These are phyloP conservation scores for Anarhynchus alexandrinus DNA, from an alignment of 2,113 vertebrate species.

Conservation along the genomic window DNA sequence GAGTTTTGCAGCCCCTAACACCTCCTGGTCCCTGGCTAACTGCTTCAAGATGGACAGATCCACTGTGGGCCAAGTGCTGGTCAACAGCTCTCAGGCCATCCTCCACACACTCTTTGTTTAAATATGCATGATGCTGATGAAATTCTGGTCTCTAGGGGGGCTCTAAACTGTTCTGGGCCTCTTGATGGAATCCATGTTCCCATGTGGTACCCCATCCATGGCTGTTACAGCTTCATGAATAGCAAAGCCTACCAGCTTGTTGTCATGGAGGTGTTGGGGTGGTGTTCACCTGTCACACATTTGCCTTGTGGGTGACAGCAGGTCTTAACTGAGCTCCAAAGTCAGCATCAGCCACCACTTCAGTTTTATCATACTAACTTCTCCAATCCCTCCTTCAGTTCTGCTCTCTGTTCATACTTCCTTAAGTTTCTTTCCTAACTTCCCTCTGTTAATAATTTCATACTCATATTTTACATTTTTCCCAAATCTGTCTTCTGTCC, in stretches of 20 bases:
- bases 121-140: not conserved
- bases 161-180: not conserved
- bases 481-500: not conserved
- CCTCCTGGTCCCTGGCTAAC: not conserved
- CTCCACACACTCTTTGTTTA: not conserved
- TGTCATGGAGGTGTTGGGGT: not conserved
- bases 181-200: not conserved
- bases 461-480: not conserved
- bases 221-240: not conserved
- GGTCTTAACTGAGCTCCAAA: not conserved
- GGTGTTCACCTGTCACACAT: not conserved
- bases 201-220: not conserved
- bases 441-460: not conserved
- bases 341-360: not conserved
- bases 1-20: not conserved
- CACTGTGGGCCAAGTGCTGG: not conserved
- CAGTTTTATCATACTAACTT: not conserved
- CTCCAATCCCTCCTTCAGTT: not conserved
- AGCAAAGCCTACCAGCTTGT: not conserved
- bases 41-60: not conserved
- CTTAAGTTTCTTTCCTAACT: not conserved
- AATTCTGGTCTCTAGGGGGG: not conserved
- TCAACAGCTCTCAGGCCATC: not conserved
- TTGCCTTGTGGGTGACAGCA: not conserved
- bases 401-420: not conserved